These are phyloP conservation scores for Ceyx margarethae DNA, from an alignment of 2,113 vertebrate genomes.

Conservation along the genomic window DNA sequence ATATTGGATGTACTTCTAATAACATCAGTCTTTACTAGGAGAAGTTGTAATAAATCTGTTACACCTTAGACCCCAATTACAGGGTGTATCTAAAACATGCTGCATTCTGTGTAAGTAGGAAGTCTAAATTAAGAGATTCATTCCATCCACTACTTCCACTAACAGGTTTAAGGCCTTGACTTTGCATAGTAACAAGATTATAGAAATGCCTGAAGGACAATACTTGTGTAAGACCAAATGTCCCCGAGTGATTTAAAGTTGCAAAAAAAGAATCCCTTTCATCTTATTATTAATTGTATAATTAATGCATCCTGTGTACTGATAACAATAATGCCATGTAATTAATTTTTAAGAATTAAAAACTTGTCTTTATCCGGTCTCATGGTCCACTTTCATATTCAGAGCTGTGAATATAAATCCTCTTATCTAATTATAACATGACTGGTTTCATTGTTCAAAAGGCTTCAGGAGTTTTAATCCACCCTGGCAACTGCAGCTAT, in stretches of 20 bases:
- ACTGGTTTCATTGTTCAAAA: slow-evolving; percentile 80
- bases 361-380: slow-evolving; percentile 77
- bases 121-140: slow-evolving; percentile 52
- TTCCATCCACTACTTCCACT: slow-evolving; percentile 58
- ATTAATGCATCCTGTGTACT: slow-evolving; percentile 83
- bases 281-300: slow-evolving; percentile 83
- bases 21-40: background rate
- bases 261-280: slow-evolving; percentile 61
- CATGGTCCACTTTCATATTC: slow-evolving; percentile 81
- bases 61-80: slow-evolving; percentile 70
- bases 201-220: slow-evolving; percentile 76
- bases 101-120: background rate
- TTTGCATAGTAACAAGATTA: slow-evolving; percentile 79
- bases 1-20: background rate
- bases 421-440: slow-evolving; percentile 85
- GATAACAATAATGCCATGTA: slow-evolving; percentile 85
- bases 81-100: slow-evolving; percentile 55
- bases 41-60: slow-evolving; percentile 64
- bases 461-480: too few relatives aligned
- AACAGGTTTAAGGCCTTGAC: slow-evolving; percentile 75
- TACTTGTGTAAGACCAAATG: slow-evolving; percentile 71
- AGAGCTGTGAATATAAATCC: slow-evolving; percentile 79
- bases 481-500: too few relatives aligned
- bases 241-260: slow-evolving; percentile 69
- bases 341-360: slow-evolving; percentile 86